phyloP scores from a whole-genome alignment of 2,797 vertebrate genomes.

The Anniella stebbinsi region DNA sequence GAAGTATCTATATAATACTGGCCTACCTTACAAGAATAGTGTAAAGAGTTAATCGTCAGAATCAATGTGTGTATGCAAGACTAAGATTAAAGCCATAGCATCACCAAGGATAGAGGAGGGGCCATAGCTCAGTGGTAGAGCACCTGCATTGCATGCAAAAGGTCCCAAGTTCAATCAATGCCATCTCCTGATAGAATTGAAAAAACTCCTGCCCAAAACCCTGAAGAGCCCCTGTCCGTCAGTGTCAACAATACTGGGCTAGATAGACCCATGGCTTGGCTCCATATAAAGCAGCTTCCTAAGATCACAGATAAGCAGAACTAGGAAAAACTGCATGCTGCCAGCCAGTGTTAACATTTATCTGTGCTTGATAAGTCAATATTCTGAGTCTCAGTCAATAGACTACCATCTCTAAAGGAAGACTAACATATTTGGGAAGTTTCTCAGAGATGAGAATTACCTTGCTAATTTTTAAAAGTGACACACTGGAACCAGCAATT shows the following conservation, averaged over 20 bases:
- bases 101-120: neutral
- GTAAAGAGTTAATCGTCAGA: neutral
- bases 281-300: too few species aligned
- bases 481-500: neutral
- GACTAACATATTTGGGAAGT: neutral
- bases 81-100: neutral
- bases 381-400: neutral
- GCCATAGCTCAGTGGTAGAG: too few species aligned
- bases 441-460: slow-evolving; percentile 25
- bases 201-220: too few species aligned
- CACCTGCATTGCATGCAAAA: too few species aligned
- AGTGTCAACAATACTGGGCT: too few species aligned
- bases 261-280: too few species aligned
- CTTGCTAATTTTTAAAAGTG: slow-evolving; percentile 28
- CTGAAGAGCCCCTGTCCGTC: too few species aligned
- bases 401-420: slow-evolving; percentile 22
- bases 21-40: neutral
- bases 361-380: neutral
- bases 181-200: too few species aligned
- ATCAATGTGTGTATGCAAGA: neutral
- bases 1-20: neutral
- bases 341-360: neutral
- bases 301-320: neutral
- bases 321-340: neutral
- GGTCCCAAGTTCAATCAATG: too few species aligned